Evolutionary conservation across 2,888 invertebrate species (phyloP).

Genomic region (Steromphala cineraria): DNA sequence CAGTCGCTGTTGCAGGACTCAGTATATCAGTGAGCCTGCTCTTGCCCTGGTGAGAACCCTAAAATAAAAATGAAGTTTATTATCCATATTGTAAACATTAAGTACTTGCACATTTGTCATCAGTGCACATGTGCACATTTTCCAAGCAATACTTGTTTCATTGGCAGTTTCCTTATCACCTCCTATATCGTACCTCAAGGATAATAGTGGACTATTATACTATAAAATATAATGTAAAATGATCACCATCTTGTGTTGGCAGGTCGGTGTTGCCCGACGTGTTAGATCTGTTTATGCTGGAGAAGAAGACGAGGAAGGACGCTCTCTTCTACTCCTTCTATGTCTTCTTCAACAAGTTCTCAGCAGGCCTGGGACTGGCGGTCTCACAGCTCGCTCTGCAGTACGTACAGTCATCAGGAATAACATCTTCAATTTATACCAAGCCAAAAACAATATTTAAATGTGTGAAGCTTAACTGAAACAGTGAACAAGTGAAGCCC

Average conservation of each 20-base stretch:
- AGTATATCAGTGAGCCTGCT: conserved; percentile 64
- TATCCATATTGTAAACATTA: too few relatives aligned
- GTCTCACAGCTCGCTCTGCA: conserved; percentile 64
- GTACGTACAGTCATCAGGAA: conserved; percentile 45
- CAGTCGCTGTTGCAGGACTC: conserved; percentile 59
- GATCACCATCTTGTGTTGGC: background rate
- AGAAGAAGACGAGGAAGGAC: conserved; percentile 63
- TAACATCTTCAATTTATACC: too few relatives aligned
- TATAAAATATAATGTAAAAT: too few relatives aligned
- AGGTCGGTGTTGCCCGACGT: conserved; percentile 72
- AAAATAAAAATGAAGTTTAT: too few relatives aligned
- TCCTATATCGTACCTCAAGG: too few relatives aligned
- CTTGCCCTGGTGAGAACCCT: conserved; percentile 64
- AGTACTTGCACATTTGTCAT: background rate
- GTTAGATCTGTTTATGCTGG: conserved; percentile 67
- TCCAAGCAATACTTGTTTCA: too few relatives aligned
- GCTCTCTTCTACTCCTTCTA: conserved; percentile 72
- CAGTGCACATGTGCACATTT: too few relatives aligned
- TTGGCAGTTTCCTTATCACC: too few relatives aligned
- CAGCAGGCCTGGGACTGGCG: conserved; percentile 65
- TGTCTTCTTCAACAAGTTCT: conserved; percentile 71
- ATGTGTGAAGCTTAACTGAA: too few relatives aligned
- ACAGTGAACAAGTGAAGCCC: too few relatives aligned
- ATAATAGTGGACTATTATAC: too few relatives aligned
- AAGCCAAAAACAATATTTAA: too few relatives aligned